phyloP scores from a whole-genome alignment of 2,797 vertebrate species.

The Hippoglossus hippoglossus region DNA sequence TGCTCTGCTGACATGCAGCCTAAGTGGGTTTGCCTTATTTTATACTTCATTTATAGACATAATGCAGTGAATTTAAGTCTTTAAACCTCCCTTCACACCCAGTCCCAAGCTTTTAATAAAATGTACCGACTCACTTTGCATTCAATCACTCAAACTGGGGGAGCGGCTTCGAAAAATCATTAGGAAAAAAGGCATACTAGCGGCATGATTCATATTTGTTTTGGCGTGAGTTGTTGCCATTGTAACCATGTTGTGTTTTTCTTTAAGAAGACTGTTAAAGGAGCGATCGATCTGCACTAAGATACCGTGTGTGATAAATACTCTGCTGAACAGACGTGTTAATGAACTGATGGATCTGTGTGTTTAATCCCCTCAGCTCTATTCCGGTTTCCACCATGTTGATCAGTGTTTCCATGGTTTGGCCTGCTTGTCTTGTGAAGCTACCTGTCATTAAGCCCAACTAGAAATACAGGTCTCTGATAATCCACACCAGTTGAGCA shows the following conservation, averaged over 20 bases:
- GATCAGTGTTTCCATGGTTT: constrained; percentile 58
- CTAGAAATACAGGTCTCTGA: constrained; percentile 80
- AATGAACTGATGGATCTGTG: constrained; percentile 26
- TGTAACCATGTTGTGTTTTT: not conserved
- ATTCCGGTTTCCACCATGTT: constrained; percentile 40
- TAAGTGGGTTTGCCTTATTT: constrained; percentile 65
- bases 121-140: constrained; percentile 26
- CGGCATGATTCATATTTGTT: constrained; percentile 43
- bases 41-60: constrained; percentile 63
- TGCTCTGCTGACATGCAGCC: constrained; percentile 48
- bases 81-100: constrained; percentile 43
- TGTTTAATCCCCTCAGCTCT: constrained; percentile 54
- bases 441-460: constrained; percentile 72
- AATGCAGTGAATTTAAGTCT: constrained; percentile 48
- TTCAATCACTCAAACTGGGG: constrained; percentile 18
- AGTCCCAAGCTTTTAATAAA: constrained; percentile 56
- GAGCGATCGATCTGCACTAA: constrained; percentile 17
- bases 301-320: not conserved
- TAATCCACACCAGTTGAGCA: constrained; percentile 59
- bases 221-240: constrained; percentile 5
- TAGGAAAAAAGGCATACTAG: constrained; percentile 22
- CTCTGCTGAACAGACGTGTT: not conserved
- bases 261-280: not conserved
- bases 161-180: constrained; percentile 26
- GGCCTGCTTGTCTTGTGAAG: constrained; percentile 67